Evolutionary conservation across 2,113 vertebrate species (phyloP).

Genomic region (Vireo altiloquus): DNA sequence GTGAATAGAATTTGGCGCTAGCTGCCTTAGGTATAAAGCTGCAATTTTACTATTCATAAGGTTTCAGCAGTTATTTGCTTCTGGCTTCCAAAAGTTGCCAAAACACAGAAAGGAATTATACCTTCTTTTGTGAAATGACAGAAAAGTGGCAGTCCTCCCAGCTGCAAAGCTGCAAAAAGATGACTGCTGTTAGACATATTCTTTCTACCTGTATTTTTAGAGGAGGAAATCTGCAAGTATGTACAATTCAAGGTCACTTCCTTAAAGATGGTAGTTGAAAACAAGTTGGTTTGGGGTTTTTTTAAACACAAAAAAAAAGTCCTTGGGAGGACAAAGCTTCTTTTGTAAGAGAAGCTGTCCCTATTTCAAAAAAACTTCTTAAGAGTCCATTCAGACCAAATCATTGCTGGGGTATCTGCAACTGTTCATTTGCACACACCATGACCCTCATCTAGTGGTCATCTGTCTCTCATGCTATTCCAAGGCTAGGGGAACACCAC

Average conservation of each 20-base stretch:
- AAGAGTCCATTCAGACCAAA: not conserved
- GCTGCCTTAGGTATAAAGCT: not conserved
- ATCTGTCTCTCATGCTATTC: not conserved
- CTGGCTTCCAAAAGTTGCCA: not conserved
- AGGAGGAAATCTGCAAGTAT: not conserved
- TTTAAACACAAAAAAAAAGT: not conserved
- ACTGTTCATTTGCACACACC: not conserved
- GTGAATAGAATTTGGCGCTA: not conserved
- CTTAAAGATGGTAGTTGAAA: not conserved
- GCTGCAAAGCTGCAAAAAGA: not conserved
- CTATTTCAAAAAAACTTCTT: not conserved
- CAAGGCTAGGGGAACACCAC: not conserved
- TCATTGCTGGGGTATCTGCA: not conserved
- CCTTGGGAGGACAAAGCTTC: not conserved
- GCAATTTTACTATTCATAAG: not conserved
- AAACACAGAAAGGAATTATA: not conserved
- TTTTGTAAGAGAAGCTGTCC: not conserved
- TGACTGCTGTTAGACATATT: not conserved
- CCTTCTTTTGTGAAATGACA: not conserved
- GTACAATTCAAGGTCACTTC: not conserved
- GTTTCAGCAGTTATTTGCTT: not conserved
- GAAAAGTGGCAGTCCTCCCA: not conserved
- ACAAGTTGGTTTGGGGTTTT: not conserved
- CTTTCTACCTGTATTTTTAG: not conserved
- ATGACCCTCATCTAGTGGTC: not conserved